phyloP scores from a whole-genome alignment of 2,888 invertebrate genomes.

The Drosophila subsilvestris region DNA sequence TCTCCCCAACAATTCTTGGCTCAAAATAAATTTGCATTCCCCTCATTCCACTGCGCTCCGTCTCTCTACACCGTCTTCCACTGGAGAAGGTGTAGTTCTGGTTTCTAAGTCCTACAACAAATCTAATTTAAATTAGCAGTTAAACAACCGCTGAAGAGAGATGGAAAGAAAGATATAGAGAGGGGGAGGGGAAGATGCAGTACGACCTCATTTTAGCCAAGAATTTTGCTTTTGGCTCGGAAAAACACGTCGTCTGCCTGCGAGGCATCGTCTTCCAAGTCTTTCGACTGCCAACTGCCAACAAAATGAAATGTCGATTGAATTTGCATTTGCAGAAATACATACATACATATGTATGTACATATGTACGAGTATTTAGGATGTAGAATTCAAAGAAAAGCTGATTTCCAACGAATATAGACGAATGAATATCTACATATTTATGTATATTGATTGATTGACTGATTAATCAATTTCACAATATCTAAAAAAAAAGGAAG shows the following conservation, averaged over 20 bases:
- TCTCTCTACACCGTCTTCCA: not conserved
- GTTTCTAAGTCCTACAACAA: conserved; percentile 20
- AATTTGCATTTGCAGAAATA: not conserved
- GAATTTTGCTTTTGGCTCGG: conserved; percentile 55
- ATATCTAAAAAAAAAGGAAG: no score
- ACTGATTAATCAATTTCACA: no score
- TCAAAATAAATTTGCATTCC: conserved; percentile 30
- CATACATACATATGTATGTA: no score
- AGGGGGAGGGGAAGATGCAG: not conserved
- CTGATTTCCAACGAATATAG: no score
- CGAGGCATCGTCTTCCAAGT: not conserved
- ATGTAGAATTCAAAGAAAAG: no score
- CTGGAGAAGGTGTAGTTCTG: conserved; percentile 19
- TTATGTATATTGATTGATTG: no score
- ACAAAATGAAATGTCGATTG: conserved; percentile 4
- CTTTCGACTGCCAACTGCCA: conserved; percentile 11
- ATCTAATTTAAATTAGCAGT: conserved; percentile 71
- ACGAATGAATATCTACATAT: no score
- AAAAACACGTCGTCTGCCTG: conserved; percentile 30
- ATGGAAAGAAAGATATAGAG: not conserved
- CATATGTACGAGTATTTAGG: no score
- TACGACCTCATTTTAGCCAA: conserved; percentile 57
- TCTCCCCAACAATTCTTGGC: not conserved
- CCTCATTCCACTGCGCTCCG: not conserved
- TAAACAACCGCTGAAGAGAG: not conserved